phyloP scores from a whole-genome alignment of 2,797 vertebrate genomes.

The Alosa sapidissima region DNA sequence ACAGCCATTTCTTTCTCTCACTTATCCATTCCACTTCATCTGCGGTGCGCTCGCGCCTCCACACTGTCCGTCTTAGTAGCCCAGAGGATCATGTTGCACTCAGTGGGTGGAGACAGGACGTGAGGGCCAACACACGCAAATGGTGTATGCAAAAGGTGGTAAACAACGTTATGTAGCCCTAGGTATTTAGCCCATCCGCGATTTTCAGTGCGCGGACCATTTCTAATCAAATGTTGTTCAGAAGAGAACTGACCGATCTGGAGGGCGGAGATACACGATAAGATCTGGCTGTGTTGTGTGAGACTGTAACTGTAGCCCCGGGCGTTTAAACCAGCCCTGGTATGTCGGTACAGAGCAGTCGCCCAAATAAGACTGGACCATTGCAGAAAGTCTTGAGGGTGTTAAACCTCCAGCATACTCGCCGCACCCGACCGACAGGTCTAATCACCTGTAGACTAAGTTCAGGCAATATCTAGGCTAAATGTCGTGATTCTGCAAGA shows the following conservation, averaged over 20 bases:
- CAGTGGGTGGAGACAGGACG: constrained; percentile 18
- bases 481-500: not conserved
- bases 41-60: not conserved
- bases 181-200: not conserved
- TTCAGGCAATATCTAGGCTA: not conserved
- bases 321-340: not conserved
- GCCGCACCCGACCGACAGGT: no score
- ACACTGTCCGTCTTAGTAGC: not conserved
- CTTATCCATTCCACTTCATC: not conserved
- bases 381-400: not conserved
- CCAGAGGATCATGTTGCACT: not conserved
- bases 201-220: not conserved
- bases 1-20: constrained; percentile 17
- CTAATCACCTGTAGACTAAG: not conserved
- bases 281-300: not conserved
- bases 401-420: not conserved
- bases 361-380: not conserved
- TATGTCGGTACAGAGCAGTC: not conserved
- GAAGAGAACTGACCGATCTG: not conserved
- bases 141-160: not conserved
- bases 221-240: not conserved
- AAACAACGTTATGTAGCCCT: not conserved
- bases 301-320: not conserved
- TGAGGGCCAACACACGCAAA: not conserved
- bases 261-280: not conserved